Base-by-base conservation (phyloP, 2,797 vertebrate species). In the Rhinatrema bivittatum region DNA sequence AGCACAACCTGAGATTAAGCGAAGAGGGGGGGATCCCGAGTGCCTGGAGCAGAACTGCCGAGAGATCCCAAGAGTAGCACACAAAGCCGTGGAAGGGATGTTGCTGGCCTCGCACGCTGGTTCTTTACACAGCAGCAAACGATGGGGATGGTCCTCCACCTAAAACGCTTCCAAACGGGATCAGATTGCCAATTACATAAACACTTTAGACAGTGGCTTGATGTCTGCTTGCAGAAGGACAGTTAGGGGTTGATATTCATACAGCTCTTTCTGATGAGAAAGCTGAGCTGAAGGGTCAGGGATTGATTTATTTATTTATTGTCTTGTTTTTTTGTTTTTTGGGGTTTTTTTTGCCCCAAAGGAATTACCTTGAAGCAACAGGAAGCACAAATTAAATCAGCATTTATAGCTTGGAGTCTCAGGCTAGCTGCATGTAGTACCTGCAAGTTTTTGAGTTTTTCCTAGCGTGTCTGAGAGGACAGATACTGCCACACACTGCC, bases 101-200 rank as follows among this genome's bases (percentile, higher is more conserved):
- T 7, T 42, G 49, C 33, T 3, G 0, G 31, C 46, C 42, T 16
- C 0, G 6, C n/a, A 49, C 42, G 42, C 42, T 47, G 50, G 46
- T 50, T 52, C 49, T 17, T 50, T 5, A 36, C 45, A 27, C 50
- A 36, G 19, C 39, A 29, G 28, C 19, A 1, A 36, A 50, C 38
- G 46, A 9, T 3, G 31, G 36, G 43, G 43, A 46, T 39, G 36
- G 41, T 56, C 42, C 59, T 29, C 38, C 39, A 38, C 56, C 42
- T 56, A 38, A n/a, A 61, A 42, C 46, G 32, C 54, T 69, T 56
- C 65, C 60, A 53, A 60, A 63, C 44, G 56, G 42, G 20, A 38
- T 34, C 62, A 40, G 36, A 29, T 43, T 42, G 53, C 53, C 39
- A 38, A 17, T 13, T 56, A 61, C 61, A 61, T 54, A 56, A 56